Base-by-base conservation (phyloP, 2,113 vertebrate genomes). In the Oenanthe melanoleuca region DNA sequence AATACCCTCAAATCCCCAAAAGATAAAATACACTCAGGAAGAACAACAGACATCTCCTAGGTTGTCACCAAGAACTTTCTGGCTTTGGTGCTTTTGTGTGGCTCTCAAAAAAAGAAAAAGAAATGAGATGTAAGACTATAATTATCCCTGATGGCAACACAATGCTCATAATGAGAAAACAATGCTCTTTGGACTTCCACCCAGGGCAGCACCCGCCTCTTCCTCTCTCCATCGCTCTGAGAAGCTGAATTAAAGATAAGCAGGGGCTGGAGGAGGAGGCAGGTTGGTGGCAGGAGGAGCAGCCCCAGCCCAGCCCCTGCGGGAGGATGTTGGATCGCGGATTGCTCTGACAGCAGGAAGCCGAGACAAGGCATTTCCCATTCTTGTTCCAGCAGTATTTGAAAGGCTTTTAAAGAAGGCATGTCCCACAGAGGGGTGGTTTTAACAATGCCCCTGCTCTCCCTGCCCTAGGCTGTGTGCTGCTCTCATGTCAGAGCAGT, bases 51-150 rank as follows among this genome's bases (percentile, higher is more conserved):
- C 71, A 86, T 67, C 71, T 92, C 70, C 89, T 67, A 72, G n/a
- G 52, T 19, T 93, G 89, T 96, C 94, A 95, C 40, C 79, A 93
- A 85, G 55, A 85, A 95, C 38, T 63, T 71, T 69, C 63, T 93
- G 95, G 57, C 56, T 96, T 88, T n/a, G 5, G 53, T 42, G 67
- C 55, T 55, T 92, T 80, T 45, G 33, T 95, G 81, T 5, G 16
- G 24, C 56, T 92, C n/a, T 5, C 47, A 5, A 38, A 64, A 44
- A 65, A 42, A 59, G 49, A 55, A 33, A 69, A 69, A 5, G 2
- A 66, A 78, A 61, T 25, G n/a, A 70, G 64, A 85, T 80, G 84
- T 66, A 67, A 94, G 63, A 92, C 69, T 57, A 34, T 85, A 82
- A 92, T 93, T 87, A 93, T 50, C 80, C 14, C 0, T 28, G 64